Evolutionary conservation across 2,113 vertebrate species (phyloP).

Genomic region (Panurus biarmicus): DNA sequence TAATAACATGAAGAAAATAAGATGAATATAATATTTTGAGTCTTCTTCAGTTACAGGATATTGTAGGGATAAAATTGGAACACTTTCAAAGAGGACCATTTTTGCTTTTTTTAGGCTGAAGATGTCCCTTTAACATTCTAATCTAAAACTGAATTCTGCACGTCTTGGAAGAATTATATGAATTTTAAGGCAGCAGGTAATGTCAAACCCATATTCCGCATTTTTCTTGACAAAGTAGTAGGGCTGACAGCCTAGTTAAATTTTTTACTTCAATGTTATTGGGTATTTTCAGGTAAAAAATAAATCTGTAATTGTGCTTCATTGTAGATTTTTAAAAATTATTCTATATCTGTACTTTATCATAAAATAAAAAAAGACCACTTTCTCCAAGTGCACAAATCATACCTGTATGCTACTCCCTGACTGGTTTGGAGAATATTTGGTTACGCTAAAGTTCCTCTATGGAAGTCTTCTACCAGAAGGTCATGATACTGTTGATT

Average conservation of each 20-base stretch:
- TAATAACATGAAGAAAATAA: neutral
- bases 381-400: neutral
- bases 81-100: neutral
- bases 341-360: neutral
- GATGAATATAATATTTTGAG: neutral
- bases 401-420: neutral
- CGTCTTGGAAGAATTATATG: neutral
- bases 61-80: neutral
- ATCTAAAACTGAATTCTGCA: conserved; percentile 4
- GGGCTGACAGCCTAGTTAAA: neutral
- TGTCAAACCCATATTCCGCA: neutral
- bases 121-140: neutral
- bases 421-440: neutral
- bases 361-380: neutral
- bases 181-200: neutral
- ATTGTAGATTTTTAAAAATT: neutral
- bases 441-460: neutral
- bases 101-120: neutral
- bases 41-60: neutral
- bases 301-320: neutral
- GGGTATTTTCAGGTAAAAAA: neutral
- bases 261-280: neutral
- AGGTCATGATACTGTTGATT: neutral
- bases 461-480: neutral
- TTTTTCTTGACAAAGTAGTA: neutral